Evolutionary conservation across 2,797 vertebrate species (phyloP), one percentile per base, ranked within the genome.

Genomic region (Neosalanx taihuensis): DNA sequence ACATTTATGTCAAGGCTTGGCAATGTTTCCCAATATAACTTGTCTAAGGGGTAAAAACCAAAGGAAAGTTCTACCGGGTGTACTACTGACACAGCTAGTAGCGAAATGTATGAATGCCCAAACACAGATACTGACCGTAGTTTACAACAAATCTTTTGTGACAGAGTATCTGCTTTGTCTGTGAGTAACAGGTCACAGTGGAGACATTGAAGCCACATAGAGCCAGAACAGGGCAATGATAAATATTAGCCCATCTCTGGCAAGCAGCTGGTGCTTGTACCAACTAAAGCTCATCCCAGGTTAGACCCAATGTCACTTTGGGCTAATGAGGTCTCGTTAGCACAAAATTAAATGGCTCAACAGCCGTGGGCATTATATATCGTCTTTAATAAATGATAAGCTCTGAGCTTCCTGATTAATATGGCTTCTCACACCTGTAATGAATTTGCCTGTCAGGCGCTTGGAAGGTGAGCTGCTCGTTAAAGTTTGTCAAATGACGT

Each of bases 331-430:
- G 67, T 71, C 79, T 79, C 67, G 63, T 84, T 85, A 81, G 67
- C 81, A 68, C 20, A 67, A 62, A 85, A 84, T 83, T 70, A 79
- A 85, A 79, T 56, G 37, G 72, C 30, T 37, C 62, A 89, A 79
- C 81, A 89, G 76, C 83, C 85, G 79, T 77, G 65, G 76, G 26
- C 70, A 69, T 73, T 81, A 84, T 85, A 88, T 74, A 73, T 74
- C 81, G 80, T 79, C 73, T 59, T 71, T 83, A 82, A 86, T 86
- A 75, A 89, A 86, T 75, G 71, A 70, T 74, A 78, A 75, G 76
- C 73, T 69, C 76, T 53, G 17, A 56, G 67, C 33, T 73, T 63
- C 76, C 66, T 4, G 56, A 74, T 67, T 59, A 79, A 70, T 67
- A 46, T 64, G 72, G 78, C 77, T 61, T 53, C 73, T 76, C 72